Evolutionary conservation across 2,113 vertebrate genomes (phyloP), one percentile per base, ranked within the genome.

Genomic region (Sinocyclocheilus maitianheensis): DNA sequence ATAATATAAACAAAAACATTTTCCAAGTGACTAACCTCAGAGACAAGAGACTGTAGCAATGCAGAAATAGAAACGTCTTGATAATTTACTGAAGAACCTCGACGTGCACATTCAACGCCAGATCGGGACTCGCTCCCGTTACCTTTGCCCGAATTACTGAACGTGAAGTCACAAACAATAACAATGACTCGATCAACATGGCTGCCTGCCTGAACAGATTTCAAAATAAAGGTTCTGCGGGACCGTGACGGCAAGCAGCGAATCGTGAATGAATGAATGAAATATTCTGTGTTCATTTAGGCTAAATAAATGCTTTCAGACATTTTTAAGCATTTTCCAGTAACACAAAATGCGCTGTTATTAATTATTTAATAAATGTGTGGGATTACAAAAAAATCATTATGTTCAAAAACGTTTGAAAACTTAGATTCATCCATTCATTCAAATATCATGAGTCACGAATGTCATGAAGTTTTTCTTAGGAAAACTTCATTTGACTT

Each of bases 61-160:
- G 14, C 60, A 46, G n/a, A 24, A 18, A 16, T 6, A 34, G 46
- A 48, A 12, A 55, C 16, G 5, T n/a, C 18, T 30, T 55, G 26
- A n/a, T n/a, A n/a, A 16, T 53, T 51, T 51, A 18, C 6, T 37
- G 43, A 51, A 40, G 20, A 37, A 51, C 43, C 14, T 53, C 6
- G 18, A 0, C 3, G 20, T 12, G 65, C 10, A 8, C 4, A 20
- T 51, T 71, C 26, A 48, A 37, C 13, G 0, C n/a, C 14, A 48
- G 46, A 0, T 22, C n/a, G 24, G 20, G 77, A 65, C 37, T 48
- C 8, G 34, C 26, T n/a, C n/a, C 81, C 2, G 67, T 85, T 24
- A 84, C 85, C 90, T 91, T 91, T 88, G 83, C 77, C 87, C 88
- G 16, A 91, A 51, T 88, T 67, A 13, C 53, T 48, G 16, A 9